Base-by-base conservation (phyloP, 2,113 vertebrate genomes). In the Dendrocopos noguchii region DNA sequence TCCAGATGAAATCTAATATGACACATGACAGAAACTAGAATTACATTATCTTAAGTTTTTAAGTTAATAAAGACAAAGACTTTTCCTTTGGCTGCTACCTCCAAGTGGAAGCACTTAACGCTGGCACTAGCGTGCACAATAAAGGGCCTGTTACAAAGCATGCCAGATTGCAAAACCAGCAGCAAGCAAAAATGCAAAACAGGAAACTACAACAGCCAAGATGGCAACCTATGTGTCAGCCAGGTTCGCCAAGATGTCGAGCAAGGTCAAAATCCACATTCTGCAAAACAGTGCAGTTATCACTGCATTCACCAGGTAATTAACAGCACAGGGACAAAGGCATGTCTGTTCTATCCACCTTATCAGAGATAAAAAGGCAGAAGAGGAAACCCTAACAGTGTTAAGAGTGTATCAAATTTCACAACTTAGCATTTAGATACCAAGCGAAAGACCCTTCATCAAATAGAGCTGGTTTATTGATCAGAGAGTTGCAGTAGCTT, bases 81-180 rank as follows among this genome's bases (percentile, higher is more conserved):
- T 82, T 92, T 91, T 88, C 65, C 80, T 90, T 76, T 47, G 77
- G 87, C 90, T 77, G 80, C 71, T 76, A 68, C 46, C 92, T 72
- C 64, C 78, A 84, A 95, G 77, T 66, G 75, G 81, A 91, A 93
- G 87, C 80, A 87, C 83, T 75, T 86, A 93, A 78, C 90, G 90
- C 55, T 73, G 92, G 86, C 82, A 88, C 22, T 10, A 90, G 87
- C 47, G 64, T 10, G 27, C 44, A 72, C 79, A 96, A 94, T 85
- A 81, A 95, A 94, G 68, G 79, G 59, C 39, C 76, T 82, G n/a
- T 80, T 92, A 92, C 57, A 86, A 96, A 95, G 77, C 71, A 91
- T 27, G 66, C 36, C 56, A 80, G 59, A 78, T 70, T 92, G 82
- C 70, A 95, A 82, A 87, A 74, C 72, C 77, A 90, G 76, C 55